phyloP scores from a whole-genome alignment of 2,888 invertebrate species.

The Trissolcus japonicus region DNA sequence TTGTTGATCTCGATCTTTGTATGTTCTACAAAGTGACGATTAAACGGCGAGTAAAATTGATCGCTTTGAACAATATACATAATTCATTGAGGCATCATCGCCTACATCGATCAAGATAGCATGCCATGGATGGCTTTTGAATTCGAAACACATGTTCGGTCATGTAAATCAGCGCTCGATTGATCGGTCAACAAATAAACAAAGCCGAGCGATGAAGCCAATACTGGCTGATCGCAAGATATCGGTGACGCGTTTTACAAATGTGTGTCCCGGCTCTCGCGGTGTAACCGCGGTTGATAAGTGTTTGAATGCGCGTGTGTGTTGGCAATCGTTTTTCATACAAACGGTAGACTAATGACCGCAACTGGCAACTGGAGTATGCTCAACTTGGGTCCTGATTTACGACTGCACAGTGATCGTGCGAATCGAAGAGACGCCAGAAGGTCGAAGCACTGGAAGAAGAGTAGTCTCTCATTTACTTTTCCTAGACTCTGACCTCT shows the following conservation, averaged over 20 bases:
- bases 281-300: slow-evolving; percentile 14
- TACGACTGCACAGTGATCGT: slow-evolving; percentile 57
- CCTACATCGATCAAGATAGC: slow-evolving; percentile 2
- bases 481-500: slow-evolving; percentile 64
- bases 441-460: slow-evolving; percentile 60
- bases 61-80: slow-evolving; percentile 9
- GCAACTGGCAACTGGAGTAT: slow-evolving; percentile 46
- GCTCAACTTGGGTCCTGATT: slow-evolving; percentile 50
- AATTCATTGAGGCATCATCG: slow-evolving; percentile 7
- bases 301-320: slow-evolving; percentile 24
- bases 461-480: slow-evolving; percentile 59
- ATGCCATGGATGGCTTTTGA: not conserved
- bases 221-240: slow-evolving; percentile 17
- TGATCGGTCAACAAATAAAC: slow-evolving; percentile 34
- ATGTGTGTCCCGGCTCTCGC: slow-evolving; percentile 5
- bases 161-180: slow-evolving; percentile 26
- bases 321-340: slow-evolving; percentile 45
- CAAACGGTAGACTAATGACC: slow-evolving; percentile 57
- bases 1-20: too few species aligned
- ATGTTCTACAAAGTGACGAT: not conserved
- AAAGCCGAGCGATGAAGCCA: slow-evolving; percentile 9
- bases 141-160: slow-evolving; percentile 17
- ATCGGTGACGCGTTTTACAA: slow-evolving; percentile 11
- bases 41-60: slow-evolving; percentile 9
- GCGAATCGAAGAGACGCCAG: slow-evolving; percentile 58